Percentiles rank a stretch among this genome's conserved stretches.
Conservation (phyloP, 2,113 vertebrate genomes). For the Albula goreensis region DNA sequence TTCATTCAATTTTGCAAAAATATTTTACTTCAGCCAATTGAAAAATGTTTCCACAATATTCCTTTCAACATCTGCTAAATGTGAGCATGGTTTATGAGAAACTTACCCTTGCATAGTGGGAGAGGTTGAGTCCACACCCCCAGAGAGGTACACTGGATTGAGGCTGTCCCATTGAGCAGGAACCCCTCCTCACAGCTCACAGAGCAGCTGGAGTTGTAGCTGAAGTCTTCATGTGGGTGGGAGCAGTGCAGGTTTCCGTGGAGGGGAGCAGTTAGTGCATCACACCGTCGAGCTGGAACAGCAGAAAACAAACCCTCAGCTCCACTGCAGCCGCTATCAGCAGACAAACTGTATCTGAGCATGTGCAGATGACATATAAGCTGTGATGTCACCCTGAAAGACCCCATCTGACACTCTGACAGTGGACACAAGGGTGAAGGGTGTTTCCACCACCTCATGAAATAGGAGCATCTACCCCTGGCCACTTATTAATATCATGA, state of each 20-base stretch:
- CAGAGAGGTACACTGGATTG: conserved; percentile 46
- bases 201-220: conserved; percentile 53
- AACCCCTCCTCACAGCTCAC: conserved; percentile 63
- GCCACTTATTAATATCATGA: no score
- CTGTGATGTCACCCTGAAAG: no score
- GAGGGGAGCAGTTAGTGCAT: conserved; percentile 23
- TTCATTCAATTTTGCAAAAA: background rate
- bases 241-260: conserved; percentile 43
- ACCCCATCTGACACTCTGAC: no score
- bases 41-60: background rate
- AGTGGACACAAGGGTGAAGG: no score
- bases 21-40: background rate
- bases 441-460: no score
- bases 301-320: no score
- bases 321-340: no score
- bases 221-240: conserved; percentile 45
- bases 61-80: background rate
- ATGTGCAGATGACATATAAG: background rate
- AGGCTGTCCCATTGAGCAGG: conserved; percentile 42
- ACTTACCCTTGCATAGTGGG: conserved; percentile 51
- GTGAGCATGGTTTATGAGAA: no score
- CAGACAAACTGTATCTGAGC: background rate
- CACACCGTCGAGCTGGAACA: conserved; percentile 32
- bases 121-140: conserved; percentile 59
- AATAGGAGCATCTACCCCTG: no score